Base-by-base conservation (phyloP, 1,140 invertebrate genomes). In the Aethina tumida region DNA sequence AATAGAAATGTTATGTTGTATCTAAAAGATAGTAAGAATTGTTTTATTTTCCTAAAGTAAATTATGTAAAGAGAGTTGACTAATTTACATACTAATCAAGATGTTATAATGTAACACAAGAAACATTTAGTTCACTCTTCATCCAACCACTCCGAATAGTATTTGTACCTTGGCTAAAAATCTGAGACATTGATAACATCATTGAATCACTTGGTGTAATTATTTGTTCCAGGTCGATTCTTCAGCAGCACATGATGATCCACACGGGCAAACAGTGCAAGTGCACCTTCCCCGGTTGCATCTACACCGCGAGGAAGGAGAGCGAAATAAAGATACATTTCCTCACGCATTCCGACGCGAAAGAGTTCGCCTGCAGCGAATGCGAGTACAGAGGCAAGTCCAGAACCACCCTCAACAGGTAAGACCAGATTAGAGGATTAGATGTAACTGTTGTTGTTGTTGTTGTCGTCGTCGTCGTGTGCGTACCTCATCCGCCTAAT, bases 341-440 rank as follows among this genome's bases (percentile, higher is more conserved):
- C 43, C 56, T 63, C 16, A 54, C 53, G 2, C 66, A 68, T 41
- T 60, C 60, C 3, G 56, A 65, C 6, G 60, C 63, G 35, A 61
- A 69, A 47, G 58, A 65, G 6, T 81, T 69, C 53, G 57, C 69
- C 0, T 83, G 83, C 56, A 62, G 71, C 9, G 58, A 71, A 6
- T 86, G 84, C 52, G 59, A 67, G 0, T 85, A 77, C 49, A 60
- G 70, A 3, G 72, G 75, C 1, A 75, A 77, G 48, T 78, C 74
- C 1, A 69, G 70, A 22, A 66, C 66, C 12, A 73, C 78, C 43
- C 60, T 84, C 2, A 59, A 63, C 5, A 75, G 77, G 70, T 83
- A 70, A 51, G 35, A 6, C 9, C 2, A 10, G 4, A 17, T 19
- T 4, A n/a, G 5, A 32, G 5, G n/a, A 28, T 28, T 10, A n/a